Conservation (phyloP, 2,888 invertebrate species). For the Drosophila siamana region DNA sequence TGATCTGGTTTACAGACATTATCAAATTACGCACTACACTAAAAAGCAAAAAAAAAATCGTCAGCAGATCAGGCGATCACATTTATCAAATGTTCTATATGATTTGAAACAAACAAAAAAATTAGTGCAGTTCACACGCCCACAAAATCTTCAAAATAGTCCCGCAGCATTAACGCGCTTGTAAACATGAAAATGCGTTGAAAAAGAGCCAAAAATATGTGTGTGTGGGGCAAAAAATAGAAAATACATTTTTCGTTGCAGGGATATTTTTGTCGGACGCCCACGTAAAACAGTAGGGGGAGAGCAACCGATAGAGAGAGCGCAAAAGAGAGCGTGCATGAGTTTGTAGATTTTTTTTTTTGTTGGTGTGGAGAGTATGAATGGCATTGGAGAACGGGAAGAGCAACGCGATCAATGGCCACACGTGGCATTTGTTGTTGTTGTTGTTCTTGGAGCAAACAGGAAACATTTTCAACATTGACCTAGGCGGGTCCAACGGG, state of each 20-base stretch:
- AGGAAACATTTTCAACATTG: slow-evolving; percentile 71
- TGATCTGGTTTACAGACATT: slow-evolving; percentile 13
- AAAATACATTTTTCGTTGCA: slow-evolving; percentile 24
- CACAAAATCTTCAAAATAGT: slow-evolving; percentile 22
- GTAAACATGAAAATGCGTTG: slow-evolving; percentile 47
- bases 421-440: slow-evolving; percentile 54
- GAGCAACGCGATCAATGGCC: slow-evolving; percentile 24
- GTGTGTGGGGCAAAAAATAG: slow-evolving; percentile 40
- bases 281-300: slow-evolving; percentile 45
- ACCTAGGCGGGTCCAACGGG: slow-evolving; percentile 67
- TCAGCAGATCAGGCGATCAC: neutral
- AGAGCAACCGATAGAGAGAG: neutral
- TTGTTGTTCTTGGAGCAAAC: slow-evolving; percentile 26
- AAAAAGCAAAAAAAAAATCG: no score
- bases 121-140: slow-evolving; percentile 19
- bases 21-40: slow-evolving; percentile 2
- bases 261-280: slow-evolving; percentile 49
- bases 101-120: neutral
- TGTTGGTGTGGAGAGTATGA: slow-evolving; percentile 16
- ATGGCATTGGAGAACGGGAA: neutral
- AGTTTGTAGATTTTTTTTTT: neutral
- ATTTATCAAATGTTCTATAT: neutral
- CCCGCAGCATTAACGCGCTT: slow-evolving; percentile 29
- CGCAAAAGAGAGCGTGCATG: neutral
- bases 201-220: slow-evolving; percentile 46